phyloP scores from a whole-genome alignment of 2,797 vertebrate species.

The Pantherophis alleghaniensis region DNA sequence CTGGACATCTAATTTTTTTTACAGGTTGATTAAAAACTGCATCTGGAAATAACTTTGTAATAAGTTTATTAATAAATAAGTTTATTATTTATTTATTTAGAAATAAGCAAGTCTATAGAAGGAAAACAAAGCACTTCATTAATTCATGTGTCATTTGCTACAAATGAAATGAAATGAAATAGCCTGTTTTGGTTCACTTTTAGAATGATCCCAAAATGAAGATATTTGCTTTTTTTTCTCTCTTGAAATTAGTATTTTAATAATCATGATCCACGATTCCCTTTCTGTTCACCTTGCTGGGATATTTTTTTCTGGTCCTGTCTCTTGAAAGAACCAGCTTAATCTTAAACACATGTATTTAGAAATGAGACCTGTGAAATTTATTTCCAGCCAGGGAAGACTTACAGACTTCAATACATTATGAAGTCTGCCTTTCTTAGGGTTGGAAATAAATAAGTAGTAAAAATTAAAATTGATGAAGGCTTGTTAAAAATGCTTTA shows the following conservation, averaged over 20 bases:
- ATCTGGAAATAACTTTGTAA: background rate
- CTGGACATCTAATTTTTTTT: background rate
- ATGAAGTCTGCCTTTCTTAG: background rate
- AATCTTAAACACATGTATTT: background rate
- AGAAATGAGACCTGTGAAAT: background rate
- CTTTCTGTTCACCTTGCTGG: too few species aligned
- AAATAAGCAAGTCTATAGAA: background rate
- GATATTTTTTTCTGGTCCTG: background rate
- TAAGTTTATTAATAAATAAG: background rate
- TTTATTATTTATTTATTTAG: background rate
- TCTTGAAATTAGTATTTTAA: background rate
- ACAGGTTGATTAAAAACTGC: background rate
- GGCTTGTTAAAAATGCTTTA: background rate
- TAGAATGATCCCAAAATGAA: background rate
- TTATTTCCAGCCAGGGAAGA: background rate
- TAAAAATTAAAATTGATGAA: background rate
- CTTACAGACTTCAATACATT: background rate
- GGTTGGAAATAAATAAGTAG: background rate
- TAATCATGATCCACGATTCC: background rate
- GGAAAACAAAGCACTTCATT: background rate
- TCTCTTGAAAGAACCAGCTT: background rate
- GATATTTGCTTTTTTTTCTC: background rate
- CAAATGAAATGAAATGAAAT: background rate
- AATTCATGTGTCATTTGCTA: background rate
- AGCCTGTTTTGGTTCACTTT: background rate